Percentiles rank a stretch among this genome's conserved stretches.
Conservation (phyloP, 2,797 vertebrate species). For the Sebastes variabilis region DNA sequence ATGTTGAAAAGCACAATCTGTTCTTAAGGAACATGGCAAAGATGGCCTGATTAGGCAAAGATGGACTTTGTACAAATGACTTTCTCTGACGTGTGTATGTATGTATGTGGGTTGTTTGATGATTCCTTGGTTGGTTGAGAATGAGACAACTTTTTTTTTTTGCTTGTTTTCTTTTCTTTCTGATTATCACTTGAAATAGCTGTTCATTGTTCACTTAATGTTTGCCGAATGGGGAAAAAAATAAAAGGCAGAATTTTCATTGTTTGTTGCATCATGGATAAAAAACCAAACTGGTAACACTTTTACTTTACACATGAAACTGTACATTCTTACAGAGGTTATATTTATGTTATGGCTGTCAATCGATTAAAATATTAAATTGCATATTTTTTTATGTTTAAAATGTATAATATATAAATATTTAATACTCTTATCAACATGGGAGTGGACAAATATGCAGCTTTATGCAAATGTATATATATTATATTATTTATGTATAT, state of each 20-base stretch:
- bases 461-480: no score
- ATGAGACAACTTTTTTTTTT: not conserved
- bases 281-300: not conserved
- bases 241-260: conserved; percentile 47
- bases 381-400: no score
- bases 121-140: conserved; percentile 1
- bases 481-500: no score
- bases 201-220: conserved; percentile 31
- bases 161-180: conserved; percentile 5
- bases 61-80: not conserved
- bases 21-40: not conserved
- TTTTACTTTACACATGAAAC: not conserved
- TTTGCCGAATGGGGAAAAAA: conserved; percentile 47
- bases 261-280: not conserved
- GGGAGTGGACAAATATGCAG: no score
- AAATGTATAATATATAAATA: no score
- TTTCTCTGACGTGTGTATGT: not conserved
- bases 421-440: no score
- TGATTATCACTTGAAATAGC: conserved; percentile 58
- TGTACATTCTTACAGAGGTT: no score
- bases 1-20: conserved; percentile 33
- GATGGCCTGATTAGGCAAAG: not conserved
- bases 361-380: no score
- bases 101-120: not conserved
- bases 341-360: no score